These are phyloP conservation scores for Neogobius melanostomus DNA, from an alignment of 2,113 vertebrate species.

Conservation along the genomic window DNA sequence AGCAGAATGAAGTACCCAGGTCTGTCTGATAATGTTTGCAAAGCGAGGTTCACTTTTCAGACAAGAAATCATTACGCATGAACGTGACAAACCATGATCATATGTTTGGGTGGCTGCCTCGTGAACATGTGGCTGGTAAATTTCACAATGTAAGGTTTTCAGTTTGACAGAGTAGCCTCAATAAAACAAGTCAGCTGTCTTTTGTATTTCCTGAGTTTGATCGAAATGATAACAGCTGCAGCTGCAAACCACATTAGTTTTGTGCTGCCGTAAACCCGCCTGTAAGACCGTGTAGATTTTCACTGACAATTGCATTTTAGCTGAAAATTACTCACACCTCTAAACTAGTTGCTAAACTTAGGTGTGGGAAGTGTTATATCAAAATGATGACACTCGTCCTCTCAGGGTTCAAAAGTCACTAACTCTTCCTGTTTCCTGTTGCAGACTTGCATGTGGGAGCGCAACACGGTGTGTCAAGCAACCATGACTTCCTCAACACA, in stretches of 20 bases:
- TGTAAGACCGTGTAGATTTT: slow-evolving; percentile 7
- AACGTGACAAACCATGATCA: not conserved
- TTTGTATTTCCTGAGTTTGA: slow-evolving; percentile 10
- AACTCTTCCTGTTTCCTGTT: slow-evolving; percentile 75
- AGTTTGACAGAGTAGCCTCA: not conserved
- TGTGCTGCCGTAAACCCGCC: too few species aligned
- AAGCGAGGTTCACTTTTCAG: not conserved
- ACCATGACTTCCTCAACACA: slow-evolving; percentile 58
- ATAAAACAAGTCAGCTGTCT: not conserved
- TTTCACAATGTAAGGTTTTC: slow-evolving; percentile 18
- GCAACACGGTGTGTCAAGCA: slow-evolving; percentile 40
- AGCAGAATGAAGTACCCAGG: slow-evolving; percentile 14
- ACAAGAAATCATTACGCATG: not conserved
- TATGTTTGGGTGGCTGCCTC: slow-evolving; percentile 1
- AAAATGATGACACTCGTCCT: slow-evolving; percentile 68
- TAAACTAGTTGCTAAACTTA: not conserved
- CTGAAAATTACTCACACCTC: not conserved
- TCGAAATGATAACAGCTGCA: slow-evolving; percentile 7
- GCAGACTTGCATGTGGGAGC: slow-evolving; percentile 47
- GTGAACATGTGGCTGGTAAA: not conserved
- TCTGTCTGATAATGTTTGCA: not conserved
- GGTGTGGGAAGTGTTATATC: slow-evolving; percentile 52
- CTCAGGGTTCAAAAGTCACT: slow-evolving; percentile 64
- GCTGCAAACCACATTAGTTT: too few species aligned
- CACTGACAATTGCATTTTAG: slow-evolving; percentile 6